Percentiles rank a stretch among this genome's conserved stretches.
Conservation (phyloP, 2,113 vertebrate genomes). For the Eptesicus fuscus region DNA sequence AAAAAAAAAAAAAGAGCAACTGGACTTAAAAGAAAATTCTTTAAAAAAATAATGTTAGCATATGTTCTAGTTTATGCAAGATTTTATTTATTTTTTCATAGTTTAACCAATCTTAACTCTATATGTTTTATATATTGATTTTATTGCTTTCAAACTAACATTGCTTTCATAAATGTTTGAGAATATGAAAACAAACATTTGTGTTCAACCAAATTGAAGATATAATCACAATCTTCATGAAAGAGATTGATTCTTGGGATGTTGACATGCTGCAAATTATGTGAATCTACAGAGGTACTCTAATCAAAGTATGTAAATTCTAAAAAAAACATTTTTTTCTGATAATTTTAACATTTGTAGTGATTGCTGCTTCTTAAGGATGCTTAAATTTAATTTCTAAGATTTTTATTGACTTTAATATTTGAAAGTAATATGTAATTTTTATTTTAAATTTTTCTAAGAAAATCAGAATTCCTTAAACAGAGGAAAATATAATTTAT, state of each 20-base stretch:
- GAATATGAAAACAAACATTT: background rate
- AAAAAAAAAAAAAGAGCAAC: too few species aligned
- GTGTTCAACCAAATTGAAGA: background rate
- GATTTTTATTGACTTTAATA: background rate
- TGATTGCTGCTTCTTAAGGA: background rate
- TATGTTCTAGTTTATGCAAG: background rate
- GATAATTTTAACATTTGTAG: background rate
- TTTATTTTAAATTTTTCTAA: background rate
- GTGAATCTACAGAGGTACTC: background rate
- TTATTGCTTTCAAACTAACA: background rate
- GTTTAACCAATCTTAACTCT: background rate
- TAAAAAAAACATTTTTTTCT: background rate
- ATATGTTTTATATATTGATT: background rate
- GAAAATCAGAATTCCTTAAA: background rate
- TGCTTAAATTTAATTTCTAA: background rate
- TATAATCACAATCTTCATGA: background rate
- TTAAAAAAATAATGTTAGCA: background rate
- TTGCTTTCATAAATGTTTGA: background rate
- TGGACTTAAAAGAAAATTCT: too few species aligned
- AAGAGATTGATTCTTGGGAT: background rate
- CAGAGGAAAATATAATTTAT: background rate
- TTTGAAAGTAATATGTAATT: background rate
- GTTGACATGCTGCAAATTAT: background rate
- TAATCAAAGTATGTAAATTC: background rate
- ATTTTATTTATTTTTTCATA: background rate